Evolutionary conservation across 2,888 invertebrate genomes (phyloP).

Genomic region (Oligia strigilis): DNA sequence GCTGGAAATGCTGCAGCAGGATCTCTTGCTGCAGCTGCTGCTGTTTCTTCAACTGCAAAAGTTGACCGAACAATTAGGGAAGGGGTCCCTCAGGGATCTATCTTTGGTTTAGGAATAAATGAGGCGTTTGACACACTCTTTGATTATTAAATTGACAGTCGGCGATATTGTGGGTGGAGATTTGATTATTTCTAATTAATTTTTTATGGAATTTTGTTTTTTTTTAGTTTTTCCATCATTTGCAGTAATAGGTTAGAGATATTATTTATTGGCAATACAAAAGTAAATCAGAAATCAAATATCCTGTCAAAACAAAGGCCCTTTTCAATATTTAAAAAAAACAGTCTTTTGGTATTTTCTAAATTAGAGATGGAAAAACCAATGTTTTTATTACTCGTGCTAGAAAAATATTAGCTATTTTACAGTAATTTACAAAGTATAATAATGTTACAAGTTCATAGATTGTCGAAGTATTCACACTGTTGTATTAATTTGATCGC

Average conservation of each 20-base stretch:
- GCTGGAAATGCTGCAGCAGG: slow-evolving; percentile 97
- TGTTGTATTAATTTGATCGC: slow-evolving; percentile 35
- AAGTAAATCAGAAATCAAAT: slow-evolving; percentile 31
- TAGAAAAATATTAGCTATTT: slow-evolving; percentile 3
- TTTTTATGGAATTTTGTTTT: background rate
- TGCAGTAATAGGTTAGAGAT: background rate
- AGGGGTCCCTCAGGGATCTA: slow-evolving; percentile 17
- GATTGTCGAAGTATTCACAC: slow-evolving; percentile 21
- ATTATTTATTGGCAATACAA: slow-evolving; percentile 6
- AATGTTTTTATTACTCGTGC: background rate
- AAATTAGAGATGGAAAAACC: background rate
- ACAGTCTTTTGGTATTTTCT: background rate
- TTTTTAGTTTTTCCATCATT: background rate
- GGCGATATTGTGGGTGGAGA: slow-evolving; percentile 9
- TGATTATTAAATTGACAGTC: background rate
- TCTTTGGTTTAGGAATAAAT: slow-evolving; percentile 40
- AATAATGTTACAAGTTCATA: slow-evolving; percentile 1
- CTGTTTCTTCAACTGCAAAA: slow-evolving; percentile 96
- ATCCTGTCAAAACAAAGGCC: background rate
- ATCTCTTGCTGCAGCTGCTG: slow-evolving; percentile 98
- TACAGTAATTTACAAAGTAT: slow-evolving; percentile 15
- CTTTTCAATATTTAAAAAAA: background rate
- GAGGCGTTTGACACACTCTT: slow-evolving; percentile 15
- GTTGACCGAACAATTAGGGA: slow-evolving; percentile 30
- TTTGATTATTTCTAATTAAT: background rate